These are phyloP conservation scores for Mystacornis crossleyi DNA, from an alignment of 2,113 vertebrate genomes.

Conservation along the genomic window DNA sequence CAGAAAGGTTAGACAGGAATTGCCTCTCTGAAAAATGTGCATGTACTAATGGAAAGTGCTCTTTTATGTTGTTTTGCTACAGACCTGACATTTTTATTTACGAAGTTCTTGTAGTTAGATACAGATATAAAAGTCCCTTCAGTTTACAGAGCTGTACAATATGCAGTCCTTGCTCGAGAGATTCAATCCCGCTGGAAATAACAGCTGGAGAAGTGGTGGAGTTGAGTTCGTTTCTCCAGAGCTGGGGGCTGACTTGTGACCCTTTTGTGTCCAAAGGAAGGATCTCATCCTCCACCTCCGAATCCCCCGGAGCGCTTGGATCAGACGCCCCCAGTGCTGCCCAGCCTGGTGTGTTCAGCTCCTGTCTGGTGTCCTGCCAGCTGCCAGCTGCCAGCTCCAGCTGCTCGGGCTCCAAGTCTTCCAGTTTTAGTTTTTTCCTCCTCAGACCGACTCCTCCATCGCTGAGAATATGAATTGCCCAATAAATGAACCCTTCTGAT, in stretches of 20 bases:
- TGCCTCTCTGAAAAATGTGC: background rate
- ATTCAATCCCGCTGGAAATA: accelerated
- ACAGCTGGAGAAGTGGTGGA: background rate
- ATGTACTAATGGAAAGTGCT: background rate
- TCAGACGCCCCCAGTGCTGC: background rate
- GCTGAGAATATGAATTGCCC: background rate
- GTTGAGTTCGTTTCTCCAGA: background rate
- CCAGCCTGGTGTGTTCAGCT: background rate
- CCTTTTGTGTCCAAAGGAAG: background rate
- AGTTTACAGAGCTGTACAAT: background rate
- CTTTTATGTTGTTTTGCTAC: background rate
- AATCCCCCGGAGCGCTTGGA: too few relatives aligned
- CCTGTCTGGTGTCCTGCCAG: background rate
- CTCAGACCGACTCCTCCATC: background rate
- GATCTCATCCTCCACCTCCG: background rate
- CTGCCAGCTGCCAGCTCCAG: background rate
- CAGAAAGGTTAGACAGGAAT: background rate
- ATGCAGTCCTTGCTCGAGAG: background rate
- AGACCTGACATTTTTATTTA: background rate
- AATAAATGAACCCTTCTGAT: background rate
- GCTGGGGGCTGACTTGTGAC: accelerated
- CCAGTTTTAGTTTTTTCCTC: background rate
- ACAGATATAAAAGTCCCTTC: background rate
- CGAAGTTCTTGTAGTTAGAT: background rate
- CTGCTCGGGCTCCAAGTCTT: background rate